These are phyloP conservation scores for Ryuthela nishihirai DNA, from an alignment of 2,888 invertebrate species.

Conservation along the genomic window DNA sequence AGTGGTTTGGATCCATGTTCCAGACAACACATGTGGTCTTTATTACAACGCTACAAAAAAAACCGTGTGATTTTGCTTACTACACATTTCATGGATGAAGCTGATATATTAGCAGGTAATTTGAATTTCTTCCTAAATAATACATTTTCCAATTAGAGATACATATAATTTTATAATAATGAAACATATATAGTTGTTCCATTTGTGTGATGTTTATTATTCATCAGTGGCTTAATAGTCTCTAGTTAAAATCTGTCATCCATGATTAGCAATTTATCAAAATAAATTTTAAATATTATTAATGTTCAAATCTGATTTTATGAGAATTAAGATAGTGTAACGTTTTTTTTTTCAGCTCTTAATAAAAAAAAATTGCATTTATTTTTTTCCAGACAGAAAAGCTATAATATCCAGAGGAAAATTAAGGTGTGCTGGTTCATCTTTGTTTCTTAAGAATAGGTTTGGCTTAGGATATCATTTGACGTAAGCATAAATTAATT, in stretches of 20 bases:
- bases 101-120: conserved; percentile 69
- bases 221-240: too few species aligned
- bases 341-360: too few species aligned
- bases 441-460: conserved; percentile 78
- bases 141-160: neutral
- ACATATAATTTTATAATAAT: conserved; percentile 4
- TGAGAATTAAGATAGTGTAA: too few species aligned
- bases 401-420: conserved; percentile 79
- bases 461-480: conserved; percentile 69
- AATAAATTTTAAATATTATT: too few species aligned
- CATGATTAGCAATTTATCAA: too few species aligned
- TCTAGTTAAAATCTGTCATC: too few species aligned
- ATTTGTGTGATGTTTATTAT: too few species aligned
- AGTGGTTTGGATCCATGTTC: conserved; percentile 85
- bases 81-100: too few species aligned
- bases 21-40: conserved; percentile 73
- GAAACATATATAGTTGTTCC: too few species aligned
- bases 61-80: neutral
- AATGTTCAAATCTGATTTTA: too few species aligned
- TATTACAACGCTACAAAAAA: conserved; percentile 55
- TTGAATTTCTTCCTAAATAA: too few species aligned
- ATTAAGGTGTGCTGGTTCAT: conserved; percentile 76
- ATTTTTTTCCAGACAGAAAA: conserved; percentile 61
- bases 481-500: conserved; percentile 63
- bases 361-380: too few species aligned